Evolutionary conservation across 2,888 invertebrate genomes (phyloP).

Genomic region (Temnothorax ravouxi): DNA sequence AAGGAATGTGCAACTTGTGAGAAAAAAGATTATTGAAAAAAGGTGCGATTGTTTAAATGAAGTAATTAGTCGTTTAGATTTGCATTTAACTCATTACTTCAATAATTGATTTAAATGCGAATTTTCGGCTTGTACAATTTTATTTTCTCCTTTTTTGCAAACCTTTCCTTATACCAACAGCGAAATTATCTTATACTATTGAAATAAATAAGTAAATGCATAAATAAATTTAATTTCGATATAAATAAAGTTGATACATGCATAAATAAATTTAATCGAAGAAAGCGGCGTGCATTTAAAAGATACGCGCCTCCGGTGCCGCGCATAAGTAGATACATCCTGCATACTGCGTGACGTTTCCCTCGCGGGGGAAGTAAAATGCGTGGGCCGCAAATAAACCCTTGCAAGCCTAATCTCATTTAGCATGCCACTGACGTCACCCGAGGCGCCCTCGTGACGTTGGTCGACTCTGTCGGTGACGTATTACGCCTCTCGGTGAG

Average conservation of each 20-base stretch:
- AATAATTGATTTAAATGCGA: not conserved
- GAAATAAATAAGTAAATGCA: not conserved
- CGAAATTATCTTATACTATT: not conserved
- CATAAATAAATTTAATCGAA: constrained; percentile 13
- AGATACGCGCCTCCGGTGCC: not conserved
- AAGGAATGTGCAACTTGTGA: not conserved
- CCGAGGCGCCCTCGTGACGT: constrained; percentile 71
- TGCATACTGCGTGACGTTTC: constrained; percentile 46
- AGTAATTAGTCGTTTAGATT: not conserved
- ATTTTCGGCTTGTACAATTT: not conserved
- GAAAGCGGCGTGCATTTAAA: not conserved
- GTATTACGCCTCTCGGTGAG: constrained; percentile 52
- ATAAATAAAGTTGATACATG: not conserved
- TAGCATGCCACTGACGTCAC: constrained; percentile 76
- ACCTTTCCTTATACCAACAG: not conserved
- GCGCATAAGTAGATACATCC: constrained; percentile 30
- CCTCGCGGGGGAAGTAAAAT: constrained; percentile 55
- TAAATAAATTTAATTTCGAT: not conserved
- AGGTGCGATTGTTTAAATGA: not conserved
- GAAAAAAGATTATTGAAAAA: not conserved
- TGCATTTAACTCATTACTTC: not conserved
- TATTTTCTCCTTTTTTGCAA: not conserved
- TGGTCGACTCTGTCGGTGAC: constrained; percentile 69
- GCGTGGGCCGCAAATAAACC: constrained; percentile 71
- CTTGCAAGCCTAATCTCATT: constrained; percentile 74